Evolutionary conservation across 2,113 vertebrate genomes (phyloP).

Genomic region (Bothrops jararaca): DNA sequence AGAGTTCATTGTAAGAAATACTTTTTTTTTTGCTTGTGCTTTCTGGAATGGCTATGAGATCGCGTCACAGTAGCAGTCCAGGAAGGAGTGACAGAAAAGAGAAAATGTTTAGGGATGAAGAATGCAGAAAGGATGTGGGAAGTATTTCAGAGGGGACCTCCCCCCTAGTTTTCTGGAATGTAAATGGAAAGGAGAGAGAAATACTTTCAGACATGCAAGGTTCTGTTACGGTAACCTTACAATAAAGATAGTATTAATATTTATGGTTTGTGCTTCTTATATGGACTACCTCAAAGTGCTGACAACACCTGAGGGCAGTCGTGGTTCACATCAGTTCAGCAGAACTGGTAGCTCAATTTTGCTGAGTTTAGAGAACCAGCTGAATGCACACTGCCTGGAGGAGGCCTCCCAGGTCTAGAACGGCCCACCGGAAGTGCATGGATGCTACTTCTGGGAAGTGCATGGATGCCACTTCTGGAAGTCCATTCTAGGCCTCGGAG

Average conservation of each 20-base stretch:
- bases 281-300: not conserved
- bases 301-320: not conserved
- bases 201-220: not conserved
- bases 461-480: too few relatives aligned
- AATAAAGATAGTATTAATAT: not conserved
- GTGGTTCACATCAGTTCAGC: too few relatives aligned
- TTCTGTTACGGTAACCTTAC: not conserved
- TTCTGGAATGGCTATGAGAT: not conserved
- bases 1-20: not conserved
- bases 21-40: not conserved
- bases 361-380: too few relatives aligned
- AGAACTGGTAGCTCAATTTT: too few relatives aligned
- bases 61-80: not conserved
- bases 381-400: too few relatives aligned
- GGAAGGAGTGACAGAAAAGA: not conserved
- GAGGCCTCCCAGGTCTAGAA: too few relatives aligned
- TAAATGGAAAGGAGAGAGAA: not conserved
- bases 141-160: not conserved
- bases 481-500: too few relatives aligned
- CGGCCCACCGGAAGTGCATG: too few relatives aligned
- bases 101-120: not conserved
- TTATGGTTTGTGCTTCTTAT: not conserved
- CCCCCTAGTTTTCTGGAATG: not conserved
- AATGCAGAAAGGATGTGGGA: not conserved
- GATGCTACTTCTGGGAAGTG: too few relatives aligned